Conservation (phyloP, 64 coral and sea anemone genomes). For the Pocillopora damicornis region DNA sequence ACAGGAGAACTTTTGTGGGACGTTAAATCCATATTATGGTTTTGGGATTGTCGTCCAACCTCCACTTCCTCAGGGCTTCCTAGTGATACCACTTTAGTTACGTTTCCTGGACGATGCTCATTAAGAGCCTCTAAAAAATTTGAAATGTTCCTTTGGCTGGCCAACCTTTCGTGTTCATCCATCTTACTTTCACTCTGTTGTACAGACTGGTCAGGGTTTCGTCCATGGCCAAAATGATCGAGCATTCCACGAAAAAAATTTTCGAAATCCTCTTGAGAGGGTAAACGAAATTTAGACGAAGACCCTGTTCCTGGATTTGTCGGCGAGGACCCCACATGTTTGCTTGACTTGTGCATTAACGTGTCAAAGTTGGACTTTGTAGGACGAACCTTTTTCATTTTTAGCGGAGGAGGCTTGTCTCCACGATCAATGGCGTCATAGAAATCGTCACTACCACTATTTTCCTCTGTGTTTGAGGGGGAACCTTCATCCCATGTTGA, state of each 20-base stretch:
- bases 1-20: background rate
- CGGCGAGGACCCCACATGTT: background rate
- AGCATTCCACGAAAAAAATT: slow-evolving; percentile 43
- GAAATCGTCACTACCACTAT: slow-evolving; percentile 62
- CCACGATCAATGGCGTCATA: slow-evolving; percentile 61
- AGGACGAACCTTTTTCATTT: slow-evolving; percentile 32
- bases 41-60: background rate
- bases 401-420: slow-evolving; percentile 13
- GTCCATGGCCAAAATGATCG: slow-evolving; percentile 24
- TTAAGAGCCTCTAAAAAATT: background rate
- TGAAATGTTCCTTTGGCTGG: background rate
- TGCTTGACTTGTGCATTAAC: background rate
- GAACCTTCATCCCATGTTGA: slow-evolving; percentile 16
- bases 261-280: slow-evolving; percentile 34
- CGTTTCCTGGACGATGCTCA: background rate
- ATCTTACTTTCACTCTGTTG: background rate
- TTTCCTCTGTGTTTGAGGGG: background rate
- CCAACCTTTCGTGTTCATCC: background rate
- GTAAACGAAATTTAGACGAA: background rate
- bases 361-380: slow-evolving; percentile 44
- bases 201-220: background rate
- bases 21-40: background rate
- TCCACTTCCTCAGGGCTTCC: slow-evolving; percentile 11
- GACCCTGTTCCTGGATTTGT: background rate
- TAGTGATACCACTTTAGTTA: slow-evolving; percentile 17